Conservation (phyloP, 2,888 invertebrate species). For the Rhamphomyia laevipes region DNA sequence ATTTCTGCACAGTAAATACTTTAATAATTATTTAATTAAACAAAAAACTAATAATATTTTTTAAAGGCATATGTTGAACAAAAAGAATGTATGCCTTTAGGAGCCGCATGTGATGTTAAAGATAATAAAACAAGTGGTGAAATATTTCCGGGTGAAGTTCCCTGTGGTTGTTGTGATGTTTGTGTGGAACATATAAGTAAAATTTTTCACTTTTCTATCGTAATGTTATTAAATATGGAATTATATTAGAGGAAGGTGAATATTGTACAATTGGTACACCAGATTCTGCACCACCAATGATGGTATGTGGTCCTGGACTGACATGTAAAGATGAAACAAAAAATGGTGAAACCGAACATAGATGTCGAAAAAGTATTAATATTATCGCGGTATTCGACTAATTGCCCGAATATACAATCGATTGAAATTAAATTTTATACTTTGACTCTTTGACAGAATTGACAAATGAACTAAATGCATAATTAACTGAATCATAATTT, state of each 20-base stretch:
- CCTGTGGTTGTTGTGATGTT: constrained; percentile 52
- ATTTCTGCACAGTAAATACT: too few species aligned
- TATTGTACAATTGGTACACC: constrained; percentile 43
- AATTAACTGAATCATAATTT: too few species aligned
- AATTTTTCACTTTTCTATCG: constrained; percentile 10
- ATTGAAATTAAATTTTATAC: too few species aligned
- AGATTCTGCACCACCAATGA: constrained; percentile 42
- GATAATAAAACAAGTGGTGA: constrained; percentile 44
- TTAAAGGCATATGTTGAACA: not conserved
- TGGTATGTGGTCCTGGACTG: constrained; percentile 45
- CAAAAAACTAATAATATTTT: not conserved
- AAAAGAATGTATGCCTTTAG: not conserved
- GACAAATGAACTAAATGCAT: too few species aligned
- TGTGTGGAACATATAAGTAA: constrained; percentile 46
- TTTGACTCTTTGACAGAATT: too few species aligned
- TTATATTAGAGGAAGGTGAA: constrained; percentile 41
- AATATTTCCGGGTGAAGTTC: constrained; percentile 43
- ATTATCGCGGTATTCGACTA: not conserved
- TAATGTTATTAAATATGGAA: too few species aligned
- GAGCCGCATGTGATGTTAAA: not conserved
- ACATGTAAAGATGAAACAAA: constrained; percentile 9
- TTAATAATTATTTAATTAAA: too few species aligned
- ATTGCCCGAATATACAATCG: too few species aligned
- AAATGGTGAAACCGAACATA: constrained; percentile 21
- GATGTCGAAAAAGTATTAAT: constrained; percentile 40